Base-by-base conservation (phyloP, 64 coral and sea anemone species). In the Actinia tenebrosa region DNA sequence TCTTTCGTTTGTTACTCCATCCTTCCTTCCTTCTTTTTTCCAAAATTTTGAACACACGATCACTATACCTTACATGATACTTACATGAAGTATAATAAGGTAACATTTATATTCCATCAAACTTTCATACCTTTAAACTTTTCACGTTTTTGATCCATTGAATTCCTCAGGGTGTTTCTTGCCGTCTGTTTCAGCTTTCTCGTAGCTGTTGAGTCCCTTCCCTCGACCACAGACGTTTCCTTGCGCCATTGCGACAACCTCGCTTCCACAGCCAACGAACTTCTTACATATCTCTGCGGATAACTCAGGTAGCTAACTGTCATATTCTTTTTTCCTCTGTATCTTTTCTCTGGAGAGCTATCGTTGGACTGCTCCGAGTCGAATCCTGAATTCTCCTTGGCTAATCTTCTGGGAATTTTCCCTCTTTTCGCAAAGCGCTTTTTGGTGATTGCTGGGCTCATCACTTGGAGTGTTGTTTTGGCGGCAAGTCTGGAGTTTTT, bases 161-260 rank as follows among this genome's bases (percentile, higher is more conserved):
- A 81, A 50, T 81, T 53, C 17, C 50, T 81, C 14, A 25, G 4
- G 43, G 46, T 22, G 45, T 81, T 53, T 81, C 45, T 13, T 1
- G 43, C 16, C 45, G 45, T 81, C 22, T 81, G 44, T 53, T 81
- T 81, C 79, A 14, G 3, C 43, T 53, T 53, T 50, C 45, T 53
- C 1, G 16, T 81, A 45, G 79, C 19, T 17, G 79, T 53, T 7
- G 44, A 19, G 5, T 37, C 17, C 13, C 17, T 13, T 8, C 50
- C 20, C 44, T 81, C 79, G 22, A 81, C 44, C 18, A 81, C 79
- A 50, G 79, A 81, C 16, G 55, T 85, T 63, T 85, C 83, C 16
- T 85, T 85, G 56, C 83, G 83, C 83, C 83, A 85, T 55, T 85
- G 83, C 4, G 83, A 85, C 83, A 85, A 55, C 60, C 83, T 58